These are phyloP conservation scores for Xestobium rufovillosum DNA, from an alignment of 2,888 invertebrate genomes.

Conservation along the genomic window DNA sequence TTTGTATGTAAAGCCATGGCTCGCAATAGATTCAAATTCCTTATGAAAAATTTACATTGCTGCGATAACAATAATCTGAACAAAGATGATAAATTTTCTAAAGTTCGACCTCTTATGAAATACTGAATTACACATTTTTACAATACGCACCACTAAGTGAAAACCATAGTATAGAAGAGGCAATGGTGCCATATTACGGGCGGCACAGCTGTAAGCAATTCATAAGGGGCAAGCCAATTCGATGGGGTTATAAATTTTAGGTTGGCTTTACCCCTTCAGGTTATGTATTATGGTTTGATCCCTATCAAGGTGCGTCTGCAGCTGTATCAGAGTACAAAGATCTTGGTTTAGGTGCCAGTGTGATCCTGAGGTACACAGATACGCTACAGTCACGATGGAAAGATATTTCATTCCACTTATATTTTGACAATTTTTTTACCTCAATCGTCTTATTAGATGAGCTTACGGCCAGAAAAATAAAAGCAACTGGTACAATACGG, in stretches of 20 bases:
- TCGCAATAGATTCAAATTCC: slow-evolving; percentile 12
- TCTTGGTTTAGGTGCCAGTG: slow-evolving; percentile 17
- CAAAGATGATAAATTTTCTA: slow-evolving; percentile 25
- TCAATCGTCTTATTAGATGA: background rate
- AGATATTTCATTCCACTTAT: slow-evolving; percentile 10
- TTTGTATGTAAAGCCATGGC: slow-evolving; percentile 12
- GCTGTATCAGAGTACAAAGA: slow-evolving; percentile 11
- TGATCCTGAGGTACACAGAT: slow-evolving; percentile 18
- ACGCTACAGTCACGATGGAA: too few relatives aligned
- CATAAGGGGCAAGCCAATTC: slow-evolving; percentile 28
- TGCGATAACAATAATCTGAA: slow-evolving; percentile 13
- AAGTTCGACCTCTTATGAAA: slow-evolving; percentile 25
- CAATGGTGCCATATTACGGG: slow-evolving; percentile 35
- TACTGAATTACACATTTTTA: slow-evolving; percentile 26
- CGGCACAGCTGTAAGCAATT: slow-evolving; percentile 30
- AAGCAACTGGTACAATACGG: slow-evolving; percentile 8
- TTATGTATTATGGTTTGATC: slow-evolving; percentile 26
- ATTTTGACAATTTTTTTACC: slow-evolving; percentile 9
- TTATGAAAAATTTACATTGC: slow-evolving; percentile 12
- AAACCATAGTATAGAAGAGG: slow-evolving; percentile 32
- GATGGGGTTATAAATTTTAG: slow-evolving; percentile 28
- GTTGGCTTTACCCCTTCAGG: slow-evolving; percentile 23
- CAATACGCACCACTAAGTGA: slow-evolving; percentile 27
- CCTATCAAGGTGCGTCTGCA: slow-evolving; percentile 23
- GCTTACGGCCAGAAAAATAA: slow-evolving; percentile 6